Evolutionary conservation across 1,140 invertebrate species (phyloP).

Genomic region (Habropoda laboriosa): DNA sequence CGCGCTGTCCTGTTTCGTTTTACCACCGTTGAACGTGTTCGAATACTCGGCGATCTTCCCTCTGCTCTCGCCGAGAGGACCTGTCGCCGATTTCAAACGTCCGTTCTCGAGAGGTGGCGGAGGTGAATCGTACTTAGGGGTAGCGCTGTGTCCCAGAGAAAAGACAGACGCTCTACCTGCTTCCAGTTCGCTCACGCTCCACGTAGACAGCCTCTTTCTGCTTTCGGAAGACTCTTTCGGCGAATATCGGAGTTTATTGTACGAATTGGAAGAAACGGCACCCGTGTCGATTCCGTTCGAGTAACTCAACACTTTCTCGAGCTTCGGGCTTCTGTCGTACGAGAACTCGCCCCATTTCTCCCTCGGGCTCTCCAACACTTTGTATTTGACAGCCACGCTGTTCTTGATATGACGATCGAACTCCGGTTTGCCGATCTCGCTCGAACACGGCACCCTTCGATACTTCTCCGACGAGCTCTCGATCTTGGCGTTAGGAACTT

Average conservation of each 20-base stretch:
- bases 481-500: conserved; percentile 61
- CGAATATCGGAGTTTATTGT: conserved; percentile 65
- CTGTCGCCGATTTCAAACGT: conserved; percentile 51
- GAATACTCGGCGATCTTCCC: conserved; percentile 40
- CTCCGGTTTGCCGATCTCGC: conserved; percentile 52
- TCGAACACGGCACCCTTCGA: conserved; percentile 27
- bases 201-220: conserved; percentile 65
- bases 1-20: conserved; percentile 42
- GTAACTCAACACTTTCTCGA: conserved; percentile 59
- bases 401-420: conserved; percentile 62
- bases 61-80: conserved; percentile 31
- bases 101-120: conserved; percentile 62
- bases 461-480: conserved; percentile 59
- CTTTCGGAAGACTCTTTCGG: conserved; percentile 57
- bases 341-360: conserved; percentile 64
- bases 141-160: conserved; percentile 12
- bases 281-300: conserved; percentile 49
- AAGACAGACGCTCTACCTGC: conserved; percentile 30
- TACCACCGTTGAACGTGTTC: conserved; percentile 39
- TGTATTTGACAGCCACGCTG: conserved; percentile 48
- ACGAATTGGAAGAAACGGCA: conserved; percentile 54
- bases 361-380: conserved; percentile 47
- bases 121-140: conserved; percentile 51
- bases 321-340: conserved; percentile 63
- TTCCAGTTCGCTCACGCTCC: conserved; percentile 64